These are phyloP conservation scores for Ciconia maguari DNA, from an alignment of 2,113 vertebrate genomes.

Conservation along the genomic window DNA sequence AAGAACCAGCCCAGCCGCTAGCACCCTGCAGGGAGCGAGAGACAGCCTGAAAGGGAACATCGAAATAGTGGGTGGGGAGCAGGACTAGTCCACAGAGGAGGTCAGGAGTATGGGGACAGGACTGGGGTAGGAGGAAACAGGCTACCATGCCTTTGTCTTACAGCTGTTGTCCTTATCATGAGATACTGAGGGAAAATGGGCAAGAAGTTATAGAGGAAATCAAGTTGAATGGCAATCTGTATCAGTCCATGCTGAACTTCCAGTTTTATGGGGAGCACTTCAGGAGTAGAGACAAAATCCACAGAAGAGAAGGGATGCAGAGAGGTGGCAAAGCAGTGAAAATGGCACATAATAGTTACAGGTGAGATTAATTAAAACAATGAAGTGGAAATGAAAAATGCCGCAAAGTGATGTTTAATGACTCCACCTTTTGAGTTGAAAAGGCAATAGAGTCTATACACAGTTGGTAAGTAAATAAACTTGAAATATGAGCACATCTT, in stretches of 20 bases:
- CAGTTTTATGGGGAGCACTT: neutral
- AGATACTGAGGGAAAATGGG: neutral
- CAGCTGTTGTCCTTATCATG: neutral
- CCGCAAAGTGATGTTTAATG: neutral
- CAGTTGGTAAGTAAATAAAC: neutral
- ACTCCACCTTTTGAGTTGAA: neutral
- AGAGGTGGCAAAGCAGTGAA: neutral
- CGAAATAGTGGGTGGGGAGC: rapidly evolving
- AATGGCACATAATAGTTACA: neutral
- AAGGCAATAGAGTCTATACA: neutral
- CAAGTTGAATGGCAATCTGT: neutral
- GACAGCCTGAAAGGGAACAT: neutral
- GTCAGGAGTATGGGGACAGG: no score
- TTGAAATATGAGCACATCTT: neutral
- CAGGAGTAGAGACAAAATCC: neutral
- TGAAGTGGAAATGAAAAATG: neutral
- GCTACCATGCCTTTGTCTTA: neutral
- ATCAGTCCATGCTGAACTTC: neutral
- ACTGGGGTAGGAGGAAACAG: neutral
- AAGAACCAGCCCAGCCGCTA: neutral
- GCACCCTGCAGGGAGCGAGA: neutral
- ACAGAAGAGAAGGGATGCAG: neutral
- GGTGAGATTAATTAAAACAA: neutral
- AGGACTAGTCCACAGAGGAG: neutral
- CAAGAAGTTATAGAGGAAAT: neutral